A percentile compares a stretch with the other conserved stretches of the same genome.
These are phyloP conservation scores for cat (Felis catus) DNA, from an alignment of 2,113 vertebrate species.

Conservation along the genomic window DNA sequence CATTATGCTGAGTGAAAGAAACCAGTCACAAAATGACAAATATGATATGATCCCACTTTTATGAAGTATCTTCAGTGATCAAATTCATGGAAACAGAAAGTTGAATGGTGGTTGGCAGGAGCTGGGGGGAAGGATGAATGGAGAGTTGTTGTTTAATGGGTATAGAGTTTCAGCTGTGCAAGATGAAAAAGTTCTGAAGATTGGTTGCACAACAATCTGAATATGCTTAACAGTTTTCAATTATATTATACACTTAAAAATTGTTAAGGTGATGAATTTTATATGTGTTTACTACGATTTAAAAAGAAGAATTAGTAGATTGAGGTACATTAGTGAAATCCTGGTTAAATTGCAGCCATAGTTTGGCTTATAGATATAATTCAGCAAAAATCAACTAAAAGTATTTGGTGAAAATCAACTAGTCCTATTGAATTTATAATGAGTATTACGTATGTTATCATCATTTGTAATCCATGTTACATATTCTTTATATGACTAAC, in stretches of 20 bases:
- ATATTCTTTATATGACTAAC: not conserved
- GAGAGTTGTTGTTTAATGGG: not conserved
- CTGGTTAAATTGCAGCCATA: not conserved
- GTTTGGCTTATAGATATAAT: not conserved
- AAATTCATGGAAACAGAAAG: not conserved
- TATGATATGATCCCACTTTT: not conserved
- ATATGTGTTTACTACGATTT: not conserved
- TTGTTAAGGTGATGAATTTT: not conserved
- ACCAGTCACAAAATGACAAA: not conserved
- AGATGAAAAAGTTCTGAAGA: not conserved
- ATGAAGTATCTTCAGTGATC: not conserved
- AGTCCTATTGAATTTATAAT: not conserved
- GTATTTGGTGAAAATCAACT: conserved; percentile 11
- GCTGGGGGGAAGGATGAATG: not conserved
- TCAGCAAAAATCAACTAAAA: conserved; percentile 23
- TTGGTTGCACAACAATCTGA: not conserved
- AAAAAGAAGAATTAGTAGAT: not conserved
- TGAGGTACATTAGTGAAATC: not conserved
- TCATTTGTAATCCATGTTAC: not conserved
- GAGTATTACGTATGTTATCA: not conserved
- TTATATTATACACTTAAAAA: not conserved
- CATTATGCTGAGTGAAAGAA: not conserved
- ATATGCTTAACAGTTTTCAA: not conserved
- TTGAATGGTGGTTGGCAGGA: not conserved
- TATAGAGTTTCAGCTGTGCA: not conserved